These are phyloP conservation scores for Drosophila anomalata DNA, from an alignment of 2,888 invertebrate species.

Conservation along the genomic window DNA sequence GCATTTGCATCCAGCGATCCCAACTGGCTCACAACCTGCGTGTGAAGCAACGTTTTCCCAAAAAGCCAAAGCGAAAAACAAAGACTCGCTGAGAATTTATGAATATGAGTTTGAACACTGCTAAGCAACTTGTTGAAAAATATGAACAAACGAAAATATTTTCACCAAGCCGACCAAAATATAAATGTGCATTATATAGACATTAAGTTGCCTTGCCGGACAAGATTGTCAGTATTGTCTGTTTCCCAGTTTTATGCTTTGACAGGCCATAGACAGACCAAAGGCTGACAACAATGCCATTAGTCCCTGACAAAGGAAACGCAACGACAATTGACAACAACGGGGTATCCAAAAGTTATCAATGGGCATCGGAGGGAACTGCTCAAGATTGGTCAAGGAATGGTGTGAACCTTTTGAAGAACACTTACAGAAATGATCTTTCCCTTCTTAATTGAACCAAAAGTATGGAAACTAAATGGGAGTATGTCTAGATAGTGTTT, in stretches of 20 bases:
- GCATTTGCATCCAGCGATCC: constrained; percentile 62
- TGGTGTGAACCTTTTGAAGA: constrained; percentile 63
- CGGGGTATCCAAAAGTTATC: constrained; percentile 51
- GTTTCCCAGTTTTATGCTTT: constrained; percentile 62
- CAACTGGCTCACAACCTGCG: constrained; percentile 37
- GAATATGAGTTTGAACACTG: constrained; percentile 37
- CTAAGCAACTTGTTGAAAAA: constrained; percentile 73
- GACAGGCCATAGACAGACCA: constrained; percentile 59
- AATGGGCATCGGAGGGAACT: constrained; percentile 42
- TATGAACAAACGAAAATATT: constrained; percentile 62
- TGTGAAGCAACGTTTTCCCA: constrained; percentile 68
- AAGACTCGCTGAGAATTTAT: constrained; percentile 28
- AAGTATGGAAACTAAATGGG: no score
- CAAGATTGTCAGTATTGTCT: constrained; percentile 53
- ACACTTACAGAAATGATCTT: constrained; percentile 4
- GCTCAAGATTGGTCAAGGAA: constrained; percentile 11
- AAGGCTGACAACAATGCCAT: constrained; percentile 72
- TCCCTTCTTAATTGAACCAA: no score
- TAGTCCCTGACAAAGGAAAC: constrained; percentile 60
- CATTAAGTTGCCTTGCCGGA: constrained; percentile 37
- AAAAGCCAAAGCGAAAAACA: constrained; percentile 1
- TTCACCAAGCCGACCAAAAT: constrained; percentile 54
- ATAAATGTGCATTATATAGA: constrained; percentile 64
- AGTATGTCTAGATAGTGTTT: no score
- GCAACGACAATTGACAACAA: constrained; percentile 64